These are phyloP conservation scores for Drosophila subpulchrella DNA, from an alignment of 1,140 invertebrate species.

Conservation along the genomic window DNA sequence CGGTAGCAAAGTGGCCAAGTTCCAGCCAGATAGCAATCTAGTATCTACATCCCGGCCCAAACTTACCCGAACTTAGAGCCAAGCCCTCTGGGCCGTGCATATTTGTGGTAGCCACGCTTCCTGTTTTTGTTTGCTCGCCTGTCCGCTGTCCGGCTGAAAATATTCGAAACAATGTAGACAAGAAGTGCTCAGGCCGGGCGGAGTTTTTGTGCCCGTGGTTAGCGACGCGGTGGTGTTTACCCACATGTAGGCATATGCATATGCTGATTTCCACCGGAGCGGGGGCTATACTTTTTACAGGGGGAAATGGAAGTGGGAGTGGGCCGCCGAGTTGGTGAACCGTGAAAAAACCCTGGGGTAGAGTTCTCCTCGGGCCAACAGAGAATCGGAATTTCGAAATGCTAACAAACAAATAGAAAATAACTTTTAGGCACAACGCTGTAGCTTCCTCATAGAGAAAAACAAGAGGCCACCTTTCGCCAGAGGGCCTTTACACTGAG, in stretches of 20 bases:
- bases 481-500: neutral
- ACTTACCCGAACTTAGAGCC: conserved; percentile 32
- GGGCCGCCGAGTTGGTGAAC: conserved; percentile 58
- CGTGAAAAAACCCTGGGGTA: conserved; percentile 59
- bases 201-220: conserved; percentile 69
- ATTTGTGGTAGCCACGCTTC: conserved; percentile 82
- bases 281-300: conserved; percentile 29
- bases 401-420: conserved; percentile 51
- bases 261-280: conserved; percentile 68
- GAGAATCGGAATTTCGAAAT: conserved; percentile 33
- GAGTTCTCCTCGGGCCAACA: conserved; percentile 26
- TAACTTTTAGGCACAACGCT: conserved; percentile 24
- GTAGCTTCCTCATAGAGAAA: conserved; percentile 17
- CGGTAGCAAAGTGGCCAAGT: conserved; percentile 57
- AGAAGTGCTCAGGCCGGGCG: conserved; percentile 63
- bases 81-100: conserved; percentile 63
- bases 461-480: conserved; percentile 8
- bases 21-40: conserved; percentile 70
- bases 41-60: conserved; percentile 66
- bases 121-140: conserved; percentile 77
- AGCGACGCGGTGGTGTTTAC: conserved; percentile 81
- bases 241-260: conserved; percentile 83
- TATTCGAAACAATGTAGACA: conserved; percentile 66
- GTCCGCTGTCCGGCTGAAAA: conserved; percentile 38
- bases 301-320: conserved; percentile 8